Evolutionary conservation across 1,140 invertebrate species (phyloP).

Genomic region (Pseudomyrmex concolor): DNA sequence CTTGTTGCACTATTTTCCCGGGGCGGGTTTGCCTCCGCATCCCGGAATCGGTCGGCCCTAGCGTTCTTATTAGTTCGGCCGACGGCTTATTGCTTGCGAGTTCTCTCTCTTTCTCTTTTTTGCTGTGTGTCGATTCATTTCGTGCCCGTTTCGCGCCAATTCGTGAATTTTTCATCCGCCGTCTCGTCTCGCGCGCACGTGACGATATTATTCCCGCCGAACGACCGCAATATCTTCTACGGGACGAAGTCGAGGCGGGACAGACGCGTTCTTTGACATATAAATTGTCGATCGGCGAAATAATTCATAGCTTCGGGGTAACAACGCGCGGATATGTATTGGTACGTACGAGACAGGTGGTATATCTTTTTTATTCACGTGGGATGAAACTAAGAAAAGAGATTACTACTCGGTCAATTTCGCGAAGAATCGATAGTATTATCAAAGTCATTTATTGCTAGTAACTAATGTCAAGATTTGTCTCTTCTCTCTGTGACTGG

Average conservation of each 20-base stretch:
- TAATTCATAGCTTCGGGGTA: conserved; percentile 32
- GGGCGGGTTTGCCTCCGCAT: too few relatives aligned
- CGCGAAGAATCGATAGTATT: not conserved
- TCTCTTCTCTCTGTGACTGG: too few relatives aligned
- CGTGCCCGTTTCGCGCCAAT: conserved; percentile 17
- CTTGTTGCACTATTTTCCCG: conserved; percentile 76
- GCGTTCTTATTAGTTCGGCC: conserved; percentile 66
- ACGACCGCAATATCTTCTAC: conserved; percentile 22
- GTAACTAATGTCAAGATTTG: too few relatives aligned
- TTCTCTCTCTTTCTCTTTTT: not conserved
- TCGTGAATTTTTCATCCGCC: conserved; percentile 54
- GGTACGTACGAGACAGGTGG: not conserved
- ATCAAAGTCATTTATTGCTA: not conserved
- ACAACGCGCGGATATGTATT: not conserved
- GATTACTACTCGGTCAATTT: not conserved
- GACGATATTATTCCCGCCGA: conserved; percentile 34
- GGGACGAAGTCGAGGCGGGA: not conserved
- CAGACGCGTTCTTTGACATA: conserved; percentile 46
- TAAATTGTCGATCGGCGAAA: conserved; percentile 44
- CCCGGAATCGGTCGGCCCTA: not conserved
- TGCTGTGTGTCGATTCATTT: conserved; percentile 50
- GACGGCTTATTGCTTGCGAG: conserved; percentile 43
- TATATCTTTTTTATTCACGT: not conserved
- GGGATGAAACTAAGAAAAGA: not conserved
- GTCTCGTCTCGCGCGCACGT: not conserved